Conservation (phyloP, 1,140 invertebrate species). For the Pseudomyrmex flavicornis region DNA sequence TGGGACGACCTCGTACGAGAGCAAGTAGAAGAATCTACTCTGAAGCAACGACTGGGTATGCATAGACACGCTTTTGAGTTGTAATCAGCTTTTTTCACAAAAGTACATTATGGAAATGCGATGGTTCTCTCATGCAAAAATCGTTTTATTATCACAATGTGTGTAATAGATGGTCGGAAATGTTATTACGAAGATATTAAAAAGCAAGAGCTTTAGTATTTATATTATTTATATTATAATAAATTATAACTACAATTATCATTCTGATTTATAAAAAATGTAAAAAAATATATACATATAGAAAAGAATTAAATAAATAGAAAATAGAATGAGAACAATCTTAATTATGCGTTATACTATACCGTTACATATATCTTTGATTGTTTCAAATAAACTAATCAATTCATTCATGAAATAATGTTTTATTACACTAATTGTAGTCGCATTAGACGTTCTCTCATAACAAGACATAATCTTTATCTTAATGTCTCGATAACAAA, state of each 20-base stretch:
- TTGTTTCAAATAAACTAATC: too few relatives aligned
- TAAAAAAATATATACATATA: too few relatives aligned
- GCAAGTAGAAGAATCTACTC: slow-evolving; percentile 93
- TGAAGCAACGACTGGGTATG: slow-evolving; percentile 90
- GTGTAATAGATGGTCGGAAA: not conserved
- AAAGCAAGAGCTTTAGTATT: slow-evolving; percentile 17
- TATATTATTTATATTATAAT: not conserved
- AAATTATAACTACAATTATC: too few relatives aligned
- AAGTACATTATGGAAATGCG: slow-evolving; percentile 53
- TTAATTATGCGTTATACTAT: not conserved
- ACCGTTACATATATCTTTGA: too few relatives aligned
- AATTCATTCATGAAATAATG: not conserved
- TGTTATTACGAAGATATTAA: slow-evolving; percentile 3
- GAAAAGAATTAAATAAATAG: too few relatives aligned
- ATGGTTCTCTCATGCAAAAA: slow-evolving; percentile 39
- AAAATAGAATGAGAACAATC: not conserved
- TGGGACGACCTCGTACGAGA: slow-evolving; percentile 96
- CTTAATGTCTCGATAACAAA: not conserved
- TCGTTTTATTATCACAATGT: slow-evolving; percentile 17
- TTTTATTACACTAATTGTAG: not conserved
- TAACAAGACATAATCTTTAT: not conserved
- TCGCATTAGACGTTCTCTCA: not conserved
- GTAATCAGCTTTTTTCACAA: slow-evolving; percentile 39
- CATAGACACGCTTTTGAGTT: slow-evolving; percentile 14
- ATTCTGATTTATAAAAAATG: too few relatives aligned